Conservation (phyloP, 2,113 vertebrate genomes). For the Pongo pygmaeus region DNA sequence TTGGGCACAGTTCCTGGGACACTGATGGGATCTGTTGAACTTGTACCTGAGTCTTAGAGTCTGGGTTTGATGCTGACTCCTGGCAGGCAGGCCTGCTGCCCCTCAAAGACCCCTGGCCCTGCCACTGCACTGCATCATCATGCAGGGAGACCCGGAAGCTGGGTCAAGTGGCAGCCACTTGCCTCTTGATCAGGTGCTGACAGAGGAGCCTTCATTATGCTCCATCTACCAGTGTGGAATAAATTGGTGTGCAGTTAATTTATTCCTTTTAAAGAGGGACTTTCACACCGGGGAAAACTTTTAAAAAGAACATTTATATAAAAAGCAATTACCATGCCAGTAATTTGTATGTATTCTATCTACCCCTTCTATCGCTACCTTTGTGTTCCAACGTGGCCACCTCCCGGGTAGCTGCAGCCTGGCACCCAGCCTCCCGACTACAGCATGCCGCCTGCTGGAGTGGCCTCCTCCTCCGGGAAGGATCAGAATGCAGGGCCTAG, state of each 20-base stretch:
- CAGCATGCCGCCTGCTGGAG: neutral
- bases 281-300: constrained; percentile 82
- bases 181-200: constrained; percentile 84
- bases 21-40: too few species aligned
- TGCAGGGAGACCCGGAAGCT: constrained; percentile 77
- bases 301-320: constrained; percentile 83
- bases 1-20: neutral
- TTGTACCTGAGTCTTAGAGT: neutral
- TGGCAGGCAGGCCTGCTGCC: neutral
- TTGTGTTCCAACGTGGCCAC: constrained; percentile 80
- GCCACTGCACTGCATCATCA: constrained; percentile 52
- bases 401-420: constrained; percentile 75
- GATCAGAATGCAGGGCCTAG: neutral
- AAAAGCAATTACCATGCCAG: constrained; percentile 86
- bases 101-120: constrained; percentile 39
- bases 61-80: neutral
- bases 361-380: constrained; percentile 74
- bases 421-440: neutral
- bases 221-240: constrained; percentile 83
- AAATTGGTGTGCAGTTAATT: constrained; percentile 84
- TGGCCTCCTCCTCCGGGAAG: constrained; percentile 21
- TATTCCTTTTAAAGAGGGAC: constrained; percentile 82
- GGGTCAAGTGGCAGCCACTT: constrained; percentile 82
- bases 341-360: constrained; percentile 86
- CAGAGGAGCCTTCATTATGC: constrained; percentile 84